Evolutionary conservation across 2,797 vertebrate species (phyloP).

Genomic region (Myotis findleyi): DNA sequence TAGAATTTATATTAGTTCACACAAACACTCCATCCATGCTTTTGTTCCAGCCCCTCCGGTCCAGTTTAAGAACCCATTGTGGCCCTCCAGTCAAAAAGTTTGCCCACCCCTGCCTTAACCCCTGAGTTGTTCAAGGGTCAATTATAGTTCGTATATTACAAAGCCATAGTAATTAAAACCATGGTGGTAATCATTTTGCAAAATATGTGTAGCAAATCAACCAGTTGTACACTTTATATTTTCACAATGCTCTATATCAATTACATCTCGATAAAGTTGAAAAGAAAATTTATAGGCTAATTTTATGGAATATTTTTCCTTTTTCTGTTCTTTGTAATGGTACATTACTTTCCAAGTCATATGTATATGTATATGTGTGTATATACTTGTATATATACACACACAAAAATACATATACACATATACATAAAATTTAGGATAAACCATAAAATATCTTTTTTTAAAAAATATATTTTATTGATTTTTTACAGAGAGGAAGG

Average conservation of each 20-base stretch:
- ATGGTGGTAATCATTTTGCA: not conserved
- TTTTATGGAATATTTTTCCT: not conserved
- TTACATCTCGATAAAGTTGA: not conserved
- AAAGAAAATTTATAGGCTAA: conserved; percentile 32
- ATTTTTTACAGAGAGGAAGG: too few relatives aligned
- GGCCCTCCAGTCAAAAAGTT: too few relatives aligned
- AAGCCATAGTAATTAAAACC: not conserved
- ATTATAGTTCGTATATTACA: not conserved
- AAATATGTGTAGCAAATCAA: not conserved
- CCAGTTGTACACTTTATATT: not conserved
- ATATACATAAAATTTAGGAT: not conserved
- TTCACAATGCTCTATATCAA: not conserved
- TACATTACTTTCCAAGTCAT: not conserved
- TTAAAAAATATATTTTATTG: too few relatives aligned
- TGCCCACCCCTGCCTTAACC: not conserved
- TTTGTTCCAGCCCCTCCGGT: too few relatives aligned
- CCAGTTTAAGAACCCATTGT: too few relatives aligned
- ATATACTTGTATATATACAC: not conserved
- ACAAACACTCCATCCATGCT: too few relatives aligned
- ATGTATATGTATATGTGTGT: not conserved
- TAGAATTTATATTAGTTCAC: too few relatives aligned
- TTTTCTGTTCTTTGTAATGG: conserved; percentile 17
- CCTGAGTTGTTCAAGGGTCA: not conserved
- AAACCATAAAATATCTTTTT: not conserved
- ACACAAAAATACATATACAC: not conserved